These are phyloP conservation scores for Sminthurides bifidus DNA, from an alignment of 1,140 invertebrate genomes.

Conservation along the genomic window DNA sequence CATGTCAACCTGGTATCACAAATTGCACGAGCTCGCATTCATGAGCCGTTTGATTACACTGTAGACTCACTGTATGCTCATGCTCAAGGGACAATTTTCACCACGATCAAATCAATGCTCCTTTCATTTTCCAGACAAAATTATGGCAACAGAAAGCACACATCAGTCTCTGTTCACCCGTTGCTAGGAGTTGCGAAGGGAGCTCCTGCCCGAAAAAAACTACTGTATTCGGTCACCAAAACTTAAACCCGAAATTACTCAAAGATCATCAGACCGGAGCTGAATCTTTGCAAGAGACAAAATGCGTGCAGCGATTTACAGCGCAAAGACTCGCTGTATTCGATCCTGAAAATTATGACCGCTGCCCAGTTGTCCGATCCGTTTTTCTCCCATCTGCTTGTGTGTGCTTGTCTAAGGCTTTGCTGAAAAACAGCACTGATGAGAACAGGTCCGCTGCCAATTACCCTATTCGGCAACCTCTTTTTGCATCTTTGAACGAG, in stretches of 20 bases:
- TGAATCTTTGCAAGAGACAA: constrained; percentile 17
- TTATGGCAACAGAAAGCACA: constrained; percentile 30
- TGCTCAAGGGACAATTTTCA: too few species aligned
- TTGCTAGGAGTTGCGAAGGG: constrained; percentile 14
- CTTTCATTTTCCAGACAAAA: constrained; percentile 24
- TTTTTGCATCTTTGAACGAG: neutral
- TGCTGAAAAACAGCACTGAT: neutral
- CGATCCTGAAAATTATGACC: constrained; percentile 26
- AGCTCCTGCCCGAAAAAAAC: constrained; percentile 1
- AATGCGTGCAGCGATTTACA: constrained; percentile 30
- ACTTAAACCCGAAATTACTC: neutral
- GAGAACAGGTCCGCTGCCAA: neutral
- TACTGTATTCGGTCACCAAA: neutral
- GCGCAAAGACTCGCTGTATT: constrained; percentile 27
- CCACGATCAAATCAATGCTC: too few species aligned
- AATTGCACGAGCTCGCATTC: too few species aligned
- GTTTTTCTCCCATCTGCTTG: constrained; percentile 30
- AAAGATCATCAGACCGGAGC: neutral
- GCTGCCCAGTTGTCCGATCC: constrained; percentile 26
- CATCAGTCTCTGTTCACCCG: constrained; percentile 26
- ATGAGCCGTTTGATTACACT: too few species aligned
- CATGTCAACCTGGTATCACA: too few species aligned
- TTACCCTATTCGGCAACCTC: neutral
- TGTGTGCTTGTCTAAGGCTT: constrained; percentile 14
- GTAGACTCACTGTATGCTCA: too few species aligned